Percentiles rank a stretch among this genome's conserved stretches.
Evolutionary conservation across 2,888 invertebrate genomes (phyloP).

Genomic region (Epistrophe eligans): DNA sequence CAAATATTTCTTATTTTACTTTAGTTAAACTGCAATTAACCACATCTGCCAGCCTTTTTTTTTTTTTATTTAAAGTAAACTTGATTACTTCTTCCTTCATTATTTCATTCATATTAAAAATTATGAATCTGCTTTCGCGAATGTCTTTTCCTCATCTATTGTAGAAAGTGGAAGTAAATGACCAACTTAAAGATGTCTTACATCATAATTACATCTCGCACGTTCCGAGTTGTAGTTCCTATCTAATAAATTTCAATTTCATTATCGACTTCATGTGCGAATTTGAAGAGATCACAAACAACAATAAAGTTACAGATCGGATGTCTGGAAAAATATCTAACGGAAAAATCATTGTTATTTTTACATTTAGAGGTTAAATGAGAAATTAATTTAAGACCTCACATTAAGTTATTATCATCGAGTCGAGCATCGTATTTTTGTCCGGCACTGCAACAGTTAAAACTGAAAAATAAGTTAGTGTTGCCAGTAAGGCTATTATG

Average conservation of each 20-base stretch:
- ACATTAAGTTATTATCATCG: conserved; percentile 41
- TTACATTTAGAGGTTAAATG: conserved; percentile 32
- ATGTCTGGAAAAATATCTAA: conserved; percentile 14
- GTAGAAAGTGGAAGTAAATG: conserved; percentile 65
- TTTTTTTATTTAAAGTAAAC: no score
- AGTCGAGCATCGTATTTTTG: conserved; percentile 15
- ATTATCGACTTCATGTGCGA: conserved; percentile 44
- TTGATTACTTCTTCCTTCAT: neutral
- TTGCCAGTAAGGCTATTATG: neutral
- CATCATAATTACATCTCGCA: conserved; percentile 55
- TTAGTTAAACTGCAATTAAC: no score
- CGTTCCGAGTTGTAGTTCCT: conserved; percentile 43
- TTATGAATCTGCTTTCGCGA: conserved; percentile 31
- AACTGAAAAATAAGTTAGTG: neutral
- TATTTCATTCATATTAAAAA: conserved; percentile 11
- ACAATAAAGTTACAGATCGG: conserved; percentile 32
- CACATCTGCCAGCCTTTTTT: no score
- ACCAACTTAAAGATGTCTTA: conserved; percentile 48
- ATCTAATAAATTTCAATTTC: conserved; percentile 51
- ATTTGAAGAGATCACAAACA: conserved; percentile 39
- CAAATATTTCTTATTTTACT: no score
- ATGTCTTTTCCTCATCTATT: conserved; percentile 25
- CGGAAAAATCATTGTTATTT: conserved; percentile 11
- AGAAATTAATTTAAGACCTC: conserved; percentile 59
- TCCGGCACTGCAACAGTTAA: neutral